Percentiles rank a stretch among this genome's conserved stretches.
Conservation (phyloP, 2,797 vertebrate species). For the Sylvilagus floridanus region DNA sequence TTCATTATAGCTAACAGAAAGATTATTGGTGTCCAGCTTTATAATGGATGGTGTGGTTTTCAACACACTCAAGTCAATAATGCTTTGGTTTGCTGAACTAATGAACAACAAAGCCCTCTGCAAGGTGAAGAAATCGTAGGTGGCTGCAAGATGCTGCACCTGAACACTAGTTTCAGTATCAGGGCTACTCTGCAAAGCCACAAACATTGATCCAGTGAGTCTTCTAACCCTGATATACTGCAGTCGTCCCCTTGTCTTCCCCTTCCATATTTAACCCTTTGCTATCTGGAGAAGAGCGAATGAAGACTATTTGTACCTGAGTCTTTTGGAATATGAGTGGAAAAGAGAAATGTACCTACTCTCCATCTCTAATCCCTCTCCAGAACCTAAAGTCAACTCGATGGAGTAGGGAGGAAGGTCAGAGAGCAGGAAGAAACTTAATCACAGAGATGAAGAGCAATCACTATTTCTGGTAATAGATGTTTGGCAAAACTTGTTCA, state of each 20-base stretch:
- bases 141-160: neutral
- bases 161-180: constrained; percentile 10
- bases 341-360: neutral
- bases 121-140: neutral
- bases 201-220: constrained; percentile 7
- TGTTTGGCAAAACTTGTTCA: neutral
- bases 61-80: neutral
- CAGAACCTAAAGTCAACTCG: neutral
- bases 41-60: neutral
- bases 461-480: neutral
- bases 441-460: neutral
- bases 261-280: neutral
- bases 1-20: neutral
- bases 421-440: neutral
- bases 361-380: neutral
- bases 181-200: neutral
- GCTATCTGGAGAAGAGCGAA: constrained; percentile 1
- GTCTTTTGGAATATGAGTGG: neutral
- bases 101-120: constrained; percentile 21
- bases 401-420: neutral
- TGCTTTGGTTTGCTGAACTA: constrained; percentile 6
- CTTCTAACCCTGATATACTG: neutral
- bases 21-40: neutral
- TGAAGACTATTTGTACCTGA: neutral
- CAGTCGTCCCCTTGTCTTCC: neutral